A percentile compares a stretch with the other conserved stretches of the same genome.
Conservation (phyloP, 2,113 vertebrate genomes). For the Nipponia nippon region DNA sequence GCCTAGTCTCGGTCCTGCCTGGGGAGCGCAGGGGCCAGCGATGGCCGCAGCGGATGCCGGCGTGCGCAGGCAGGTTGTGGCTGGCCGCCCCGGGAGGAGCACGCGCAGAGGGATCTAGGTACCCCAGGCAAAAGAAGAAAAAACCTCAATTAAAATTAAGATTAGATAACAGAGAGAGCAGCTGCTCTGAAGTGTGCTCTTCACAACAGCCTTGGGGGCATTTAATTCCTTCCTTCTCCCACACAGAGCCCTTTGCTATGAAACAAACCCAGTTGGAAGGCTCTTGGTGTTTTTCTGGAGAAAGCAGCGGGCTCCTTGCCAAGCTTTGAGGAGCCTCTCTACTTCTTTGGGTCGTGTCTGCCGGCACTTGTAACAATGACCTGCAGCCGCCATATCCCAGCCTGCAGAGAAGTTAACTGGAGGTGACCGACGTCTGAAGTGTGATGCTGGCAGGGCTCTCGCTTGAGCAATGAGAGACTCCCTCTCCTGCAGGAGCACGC, state of each 20-base stretch:
- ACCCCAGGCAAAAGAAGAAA: not conserved
- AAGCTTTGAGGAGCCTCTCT: not conserved
- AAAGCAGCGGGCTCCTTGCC: not conserved
- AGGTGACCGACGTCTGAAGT: accelerated
- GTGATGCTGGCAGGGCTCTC: accelerated
- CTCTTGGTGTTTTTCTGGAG: not conserved
- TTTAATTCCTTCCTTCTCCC: conserved; percentile 24
- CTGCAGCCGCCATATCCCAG: not conserved
- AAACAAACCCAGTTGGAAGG: not conserved
- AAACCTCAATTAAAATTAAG: conserved; percentile 19
- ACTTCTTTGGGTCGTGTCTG: not conserved
- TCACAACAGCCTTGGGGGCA: not conserved
- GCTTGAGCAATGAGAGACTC: accelerated
- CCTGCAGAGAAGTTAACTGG: not conserved
- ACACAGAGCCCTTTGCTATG: not conserved
- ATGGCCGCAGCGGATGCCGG: accelerated
- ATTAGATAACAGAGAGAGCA: conserved; percentile 38
- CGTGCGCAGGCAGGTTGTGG: not conserved
- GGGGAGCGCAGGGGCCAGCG: accelerated
- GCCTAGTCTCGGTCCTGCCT: not conserved
- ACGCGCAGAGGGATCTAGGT: not conserved
- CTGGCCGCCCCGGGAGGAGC: not conserved
- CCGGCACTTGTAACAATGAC: accelerated
- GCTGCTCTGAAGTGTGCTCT: conserved; percentile 39
- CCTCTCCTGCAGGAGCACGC: accelerated